Base-by-base conservation (phyloP, 2,888 invertebrate species). In the Scaptomyza flava region DNA sequence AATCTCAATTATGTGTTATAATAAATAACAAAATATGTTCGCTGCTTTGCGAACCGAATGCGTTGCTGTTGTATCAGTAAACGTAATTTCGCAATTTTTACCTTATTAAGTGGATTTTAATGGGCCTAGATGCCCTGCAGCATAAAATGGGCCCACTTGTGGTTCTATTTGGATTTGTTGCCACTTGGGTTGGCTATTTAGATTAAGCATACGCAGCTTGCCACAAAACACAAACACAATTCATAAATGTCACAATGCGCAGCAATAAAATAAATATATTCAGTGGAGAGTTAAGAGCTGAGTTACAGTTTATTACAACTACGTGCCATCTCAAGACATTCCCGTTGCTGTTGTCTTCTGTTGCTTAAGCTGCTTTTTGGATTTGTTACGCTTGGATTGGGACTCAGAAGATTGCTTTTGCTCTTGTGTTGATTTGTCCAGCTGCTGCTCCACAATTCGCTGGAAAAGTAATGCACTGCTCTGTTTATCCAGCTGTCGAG, bases 381-480 rank as follows among this genome's bases (percentile, higher is more conserved):
- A 46, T 68, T 82, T 79, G 34, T 58, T 82, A 31, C 69, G 80
- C 57, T 77, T 73, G 41, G 68, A 45, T 62, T 72, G 68, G 53
- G 47, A 1, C 66, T 50, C 41, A 11, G 66, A 14, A 60, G 48
- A 17, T 20, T 65, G 54, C 33, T 64, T 46, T 38, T 27, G 53
- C 14, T 66, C 56, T 46, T 54, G 51, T 20, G 51, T 34, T 42
- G 61, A 48, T 36, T 54, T 66, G 23, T 65, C 66, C 64, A 54
- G 67, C 62, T 56, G 67, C 60, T 63, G 62, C 41, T 87, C 87
- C 47, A 88, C 53, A 74, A 91, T 91, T 14, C 91, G 89, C 50
- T 87, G 90, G 59, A 91, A 91, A 4, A 91, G 77, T 27, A 90
- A 68, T 23, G 91, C 82, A 82, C 90, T 89, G 56, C 71, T 79